These are phyloP conservation scores for Eugnorisma glareosa DNA, from an alignment of 2,888 invertebrate species.

Conservation along the genomic window DNA sequence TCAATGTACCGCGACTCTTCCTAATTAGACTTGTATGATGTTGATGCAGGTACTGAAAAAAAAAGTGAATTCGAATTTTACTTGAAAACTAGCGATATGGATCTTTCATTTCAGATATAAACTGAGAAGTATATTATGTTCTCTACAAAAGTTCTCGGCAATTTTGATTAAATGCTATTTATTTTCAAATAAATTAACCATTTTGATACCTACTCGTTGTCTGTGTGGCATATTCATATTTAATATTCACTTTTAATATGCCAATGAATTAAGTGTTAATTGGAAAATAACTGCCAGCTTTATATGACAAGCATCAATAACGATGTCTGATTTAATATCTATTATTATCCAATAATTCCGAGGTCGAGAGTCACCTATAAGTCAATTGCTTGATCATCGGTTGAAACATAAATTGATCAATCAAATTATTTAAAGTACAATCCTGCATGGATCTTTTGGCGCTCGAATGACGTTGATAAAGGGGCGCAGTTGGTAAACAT, in stretches of 20 bases:
- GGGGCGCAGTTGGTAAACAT: background rate
- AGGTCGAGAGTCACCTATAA: conserved; percentile 49
- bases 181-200: background rate
- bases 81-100: background rate
- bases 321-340: conserved; percentile 11
- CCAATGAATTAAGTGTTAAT: background rate
- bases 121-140: no score
- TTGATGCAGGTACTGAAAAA: background rate
- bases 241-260: background rate
- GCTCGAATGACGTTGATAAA: background rate
- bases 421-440: background rate
- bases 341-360: conserved; percentile 15
- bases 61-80: background rate
- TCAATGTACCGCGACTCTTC: conserved; percentile 14
- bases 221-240: background rate
- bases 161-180: background rate
- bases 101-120: background rate
- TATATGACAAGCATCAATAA: background rate
- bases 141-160: background rate
- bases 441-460: background rate
- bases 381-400: conserved; percentile 36
- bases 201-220: background rate
- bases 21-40: conserved; percentile 4
- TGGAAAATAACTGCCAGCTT: background rate
- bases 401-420: conserved; percentile 39